phyloP scores from a whole-genome alignment of 2,113 vertebrate genomes.

The Halcyon malimbica region DNA sequence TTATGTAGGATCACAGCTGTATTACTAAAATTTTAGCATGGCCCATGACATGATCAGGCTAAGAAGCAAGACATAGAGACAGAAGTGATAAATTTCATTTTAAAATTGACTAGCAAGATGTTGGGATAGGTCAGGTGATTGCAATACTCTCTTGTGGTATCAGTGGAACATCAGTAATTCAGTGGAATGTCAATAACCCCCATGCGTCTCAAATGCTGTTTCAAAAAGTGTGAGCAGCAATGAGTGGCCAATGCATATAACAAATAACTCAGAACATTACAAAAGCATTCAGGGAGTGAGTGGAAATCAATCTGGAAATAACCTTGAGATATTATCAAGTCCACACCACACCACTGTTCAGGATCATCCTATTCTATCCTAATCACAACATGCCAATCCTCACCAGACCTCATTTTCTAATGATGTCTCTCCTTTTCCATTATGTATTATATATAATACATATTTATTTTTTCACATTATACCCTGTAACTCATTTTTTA shows the following conservation, averaged over 20 bases:
- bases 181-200: neutral
- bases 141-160: neutral
- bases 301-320: neutral
- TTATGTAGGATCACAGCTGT: neutral
- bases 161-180: neutral
- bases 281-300: neutral
- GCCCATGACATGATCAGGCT: neutral
- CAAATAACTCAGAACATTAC: neutral
- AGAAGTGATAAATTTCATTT: neutral
- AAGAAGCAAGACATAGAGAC: neutral
- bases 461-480: neutral
- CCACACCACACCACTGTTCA: neutral
- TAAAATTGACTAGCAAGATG: neutral
- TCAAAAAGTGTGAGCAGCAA: neutral
- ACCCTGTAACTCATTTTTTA: neutral
- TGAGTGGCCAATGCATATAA: neutral
- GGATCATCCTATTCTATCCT: neutral
- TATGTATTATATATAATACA: neutral
- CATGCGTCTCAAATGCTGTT: fast-evolving
- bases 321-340: neutral
- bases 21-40: neutral
- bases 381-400: neutral
- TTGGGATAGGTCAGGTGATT: neutral
- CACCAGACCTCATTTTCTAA: neutral
- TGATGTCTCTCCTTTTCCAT: neutral